Evolutionary conservation across 2,113 vertebrate species (phyloP).

Genomic region (Phyllostomus hastatus): DNA sequence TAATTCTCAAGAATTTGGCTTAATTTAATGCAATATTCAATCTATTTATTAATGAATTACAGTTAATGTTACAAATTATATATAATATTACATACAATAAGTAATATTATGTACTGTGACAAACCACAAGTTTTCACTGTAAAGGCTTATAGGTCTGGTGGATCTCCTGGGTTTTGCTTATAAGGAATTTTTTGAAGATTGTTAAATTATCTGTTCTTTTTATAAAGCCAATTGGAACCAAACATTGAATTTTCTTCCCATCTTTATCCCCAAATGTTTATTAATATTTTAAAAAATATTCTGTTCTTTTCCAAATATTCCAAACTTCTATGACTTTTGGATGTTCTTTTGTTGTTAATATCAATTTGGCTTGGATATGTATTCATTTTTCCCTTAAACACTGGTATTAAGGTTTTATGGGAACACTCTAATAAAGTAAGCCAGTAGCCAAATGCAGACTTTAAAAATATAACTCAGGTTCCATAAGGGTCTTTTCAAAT

Average conservation of each 20-base stretch:
- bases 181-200: neutral
- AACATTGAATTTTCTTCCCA: neutral
- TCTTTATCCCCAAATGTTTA: neutral
- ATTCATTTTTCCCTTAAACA: neutral
- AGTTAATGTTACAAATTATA: neutral
- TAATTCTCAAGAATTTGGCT: neutral
- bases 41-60: neutral
- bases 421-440: neutral
- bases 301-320: neutral
- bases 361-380: neutral
- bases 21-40: neutral
- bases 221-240: neutral
- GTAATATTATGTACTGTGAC: neutral
- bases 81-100: neutral
- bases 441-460: neutral
- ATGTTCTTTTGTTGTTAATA: neutral
- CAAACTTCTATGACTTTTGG: neutral
- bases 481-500: conserved; percentile 6
- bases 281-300: neutral
- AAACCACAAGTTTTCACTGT: neutral
- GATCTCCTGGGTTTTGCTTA: neutral
- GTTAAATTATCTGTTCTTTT: neutral
- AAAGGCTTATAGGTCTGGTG: neutral
- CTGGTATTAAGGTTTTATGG: neutral
- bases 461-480: conserved; percentile 5